phyloP scores from a whole-genome alignment of 1,140 invertebrate genomes.

The Cyrtorhinus lividipennis region DNA sequence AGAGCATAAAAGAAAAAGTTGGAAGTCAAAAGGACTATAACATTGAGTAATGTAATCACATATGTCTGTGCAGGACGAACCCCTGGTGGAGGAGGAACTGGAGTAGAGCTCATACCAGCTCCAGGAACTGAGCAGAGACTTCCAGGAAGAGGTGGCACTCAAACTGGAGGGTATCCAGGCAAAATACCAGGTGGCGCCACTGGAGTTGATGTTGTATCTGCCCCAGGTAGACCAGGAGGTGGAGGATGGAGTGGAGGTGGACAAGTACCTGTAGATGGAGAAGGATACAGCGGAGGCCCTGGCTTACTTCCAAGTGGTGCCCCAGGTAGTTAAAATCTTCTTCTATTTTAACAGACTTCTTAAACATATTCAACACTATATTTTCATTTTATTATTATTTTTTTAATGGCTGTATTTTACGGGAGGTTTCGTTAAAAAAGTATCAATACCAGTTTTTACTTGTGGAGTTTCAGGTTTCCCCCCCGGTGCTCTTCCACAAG shows the following conservation, averaged over 20 bases:
- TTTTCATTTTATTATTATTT: too few relatives aligned
- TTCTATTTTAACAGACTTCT: too few relatives aligned
- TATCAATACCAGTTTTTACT: too few relatives aligned
- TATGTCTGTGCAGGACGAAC: not conserved
- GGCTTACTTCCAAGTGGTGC: slow-evolving; percentile 12
- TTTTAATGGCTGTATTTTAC: too few relatives aligned
- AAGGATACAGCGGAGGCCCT: slow-evolving; percentile 11
- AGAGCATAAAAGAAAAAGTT: too few relatives aligned
- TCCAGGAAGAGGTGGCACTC: slow-evolving; percentile 9
- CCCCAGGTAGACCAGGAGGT: slow-evolving; percentile 13
- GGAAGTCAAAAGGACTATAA: too few relatives aligned
- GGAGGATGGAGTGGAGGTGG: slow-evolving; percentile 1
- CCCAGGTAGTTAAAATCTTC: too few relatives aligned
- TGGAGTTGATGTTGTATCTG: not conserved
- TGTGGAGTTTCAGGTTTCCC: too few relatives aligned
- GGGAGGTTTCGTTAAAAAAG: too few relatives aligned
- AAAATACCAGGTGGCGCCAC: slow-evolving; percentile 20
- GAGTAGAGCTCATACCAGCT: slow-evolving; percentile 12
- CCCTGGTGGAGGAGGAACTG: slow-evolving; percentile 3
- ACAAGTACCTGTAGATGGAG: slow-evolving; percentile 4
- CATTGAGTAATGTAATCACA: too few relatives aligned
- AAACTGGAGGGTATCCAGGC: slow-evolving; percentile 18
- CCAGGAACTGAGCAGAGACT: not conserved
- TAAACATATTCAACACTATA: too few relatives aligned
- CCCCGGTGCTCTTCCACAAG: too few relatives aligned